Conservation (phyloP, 2,113 vertebrate species). For the Bubo scandiacus region DNA sequence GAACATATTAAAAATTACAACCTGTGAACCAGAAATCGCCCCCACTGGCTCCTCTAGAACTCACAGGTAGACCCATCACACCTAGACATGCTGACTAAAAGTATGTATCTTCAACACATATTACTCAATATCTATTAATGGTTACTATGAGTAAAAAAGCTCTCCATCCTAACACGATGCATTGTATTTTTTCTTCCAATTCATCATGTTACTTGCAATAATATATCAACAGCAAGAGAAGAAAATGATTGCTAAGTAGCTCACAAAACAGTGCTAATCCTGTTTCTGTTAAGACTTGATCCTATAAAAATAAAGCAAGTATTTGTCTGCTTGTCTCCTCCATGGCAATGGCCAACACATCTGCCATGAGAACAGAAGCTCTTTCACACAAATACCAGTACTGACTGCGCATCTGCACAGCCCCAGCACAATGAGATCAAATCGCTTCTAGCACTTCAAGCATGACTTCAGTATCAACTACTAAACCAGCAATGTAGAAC, state of each 20-base stretch:
- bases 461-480: neutral
- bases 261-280: neutral
- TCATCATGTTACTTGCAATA: neutral
- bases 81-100: neutral
- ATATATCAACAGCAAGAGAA: neutral
- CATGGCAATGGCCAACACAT: neutral
- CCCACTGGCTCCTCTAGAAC: neutral
- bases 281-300: neutral
- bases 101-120: neutral
- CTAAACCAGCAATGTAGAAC: neutral
- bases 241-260: neutral
- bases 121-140: neutral
- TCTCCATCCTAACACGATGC: neutral
- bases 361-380: neutral
- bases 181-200: neutral
- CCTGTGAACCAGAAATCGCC: neutral
- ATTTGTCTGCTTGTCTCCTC: neutral
- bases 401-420: neutral
- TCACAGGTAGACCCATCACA: neutral
- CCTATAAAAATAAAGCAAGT: neutral
- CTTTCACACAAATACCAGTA: neutral
- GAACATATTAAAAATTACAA: slow-evolving; percentile 1
- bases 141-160: neutral
- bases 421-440: neutral
- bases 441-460: neutral